phyloP scores from a whole-genome alignment of 1,140 invertebrate genomes.

The Drosophila sulfurigaster region DNA sequence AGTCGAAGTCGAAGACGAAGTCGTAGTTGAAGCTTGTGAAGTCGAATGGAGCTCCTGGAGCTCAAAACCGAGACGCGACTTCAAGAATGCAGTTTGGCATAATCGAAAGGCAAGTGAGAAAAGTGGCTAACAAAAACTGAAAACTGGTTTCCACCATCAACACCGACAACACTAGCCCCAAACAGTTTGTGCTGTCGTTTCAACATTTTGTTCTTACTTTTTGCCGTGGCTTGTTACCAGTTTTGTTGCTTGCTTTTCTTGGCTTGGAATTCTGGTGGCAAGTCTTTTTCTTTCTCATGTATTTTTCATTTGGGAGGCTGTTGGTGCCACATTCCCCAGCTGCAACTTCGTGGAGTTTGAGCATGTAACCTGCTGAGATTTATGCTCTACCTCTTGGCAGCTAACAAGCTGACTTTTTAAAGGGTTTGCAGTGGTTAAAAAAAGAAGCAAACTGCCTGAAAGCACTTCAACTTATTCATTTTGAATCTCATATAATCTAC shows the following conservation, averaged over 20 bases:
- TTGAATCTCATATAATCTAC: background rate
- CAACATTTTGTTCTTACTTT: slow-evolving; percentile 74
- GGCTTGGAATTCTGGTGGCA: slow-evolving; percentile 50
- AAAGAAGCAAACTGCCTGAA: background rate
- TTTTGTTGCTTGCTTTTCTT: slow-evolving; percentile 46
- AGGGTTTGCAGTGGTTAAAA: slow-evolving; percentile 1
- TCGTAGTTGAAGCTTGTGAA: slow-evolving; percentile 21
- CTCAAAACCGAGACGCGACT: slow-evolving; percentile 43
- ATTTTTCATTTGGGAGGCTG: slow-evolving; percentile 34
- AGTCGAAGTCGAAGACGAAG: slow-evolving; percentile 3
- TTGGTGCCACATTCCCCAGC: slow-evolving; percentile 27
- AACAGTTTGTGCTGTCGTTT: slow-evolving; percentile 31
- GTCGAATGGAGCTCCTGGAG: slow-evolving; percentile 33
- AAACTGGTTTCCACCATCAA: slow-evolving; percentile 58
- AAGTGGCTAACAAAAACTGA: slow-evolving; percentile 47
- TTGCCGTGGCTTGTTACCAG: slow-evolving; percentile 70
- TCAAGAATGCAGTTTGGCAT: slow-evolving; percentile 78
- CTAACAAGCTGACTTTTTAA: background rate
- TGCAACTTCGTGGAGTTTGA: slow-evolving; percentile 18
- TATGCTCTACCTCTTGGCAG: slow-evolving; percentile 43
- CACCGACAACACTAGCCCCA: slow-evolving; percentile 36
- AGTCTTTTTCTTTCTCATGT: slow-evolving; percentile 36
- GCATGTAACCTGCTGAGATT: slow-evolving; percentile 61
- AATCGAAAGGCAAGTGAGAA: slow-evolving; percentile 80
- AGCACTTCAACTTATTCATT: background rate